Evolutionary conservation across 2,797 vertebrate species (phyloP), one percentile per base, ranked within the genome.

Genomic region (Sebastes steindachneri): DNA sequence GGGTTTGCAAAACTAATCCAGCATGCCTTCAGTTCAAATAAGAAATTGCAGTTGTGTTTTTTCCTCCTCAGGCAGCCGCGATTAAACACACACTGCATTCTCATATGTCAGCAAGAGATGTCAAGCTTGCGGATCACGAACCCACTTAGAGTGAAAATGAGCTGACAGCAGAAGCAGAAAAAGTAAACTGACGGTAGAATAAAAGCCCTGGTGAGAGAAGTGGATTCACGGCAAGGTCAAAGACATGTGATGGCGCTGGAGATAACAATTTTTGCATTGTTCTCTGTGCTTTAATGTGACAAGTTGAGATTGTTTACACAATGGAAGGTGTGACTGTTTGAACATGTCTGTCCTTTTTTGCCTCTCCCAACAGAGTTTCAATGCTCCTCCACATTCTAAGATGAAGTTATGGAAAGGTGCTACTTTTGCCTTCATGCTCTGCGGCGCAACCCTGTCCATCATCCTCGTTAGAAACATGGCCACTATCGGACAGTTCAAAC

Each of bases 361-460:
- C 57, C 51, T 88, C 60, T 81, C 73, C 66, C 96, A 76, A 62
- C 96, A 98, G 97, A 96, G 95, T 96, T 95, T 96, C 97, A 96
- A 97, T 98, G 97, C 95, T 95, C 96, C 95, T 96, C 95, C 92
- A 96, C 92, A 92, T 96, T 97, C 95, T 97, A 99, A 97, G 96
- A 99, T 99, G 98, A 99, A 97, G 98, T 96, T 98, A 98, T 99
- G 98, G 98, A 99, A 98, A 97, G 95, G 95, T 92, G 97, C 96
- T 93, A 96, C 96, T 96, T 93, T 98, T 90, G 96, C 96, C 95
- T 97, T 97, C 86, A 95, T 98, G 96, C 96, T 99, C 94, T 96
- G 97, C 94, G 97, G 97, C 84, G 96, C 97, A 85, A 88, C 97
- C 89, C 96, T 98, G 84, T 98, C 96, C 92, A 78, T 97, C 93